Conservation (phyloP, 2,113 vertebrate genomes). For the Brachyhypopomus occidentalis region DNA sequence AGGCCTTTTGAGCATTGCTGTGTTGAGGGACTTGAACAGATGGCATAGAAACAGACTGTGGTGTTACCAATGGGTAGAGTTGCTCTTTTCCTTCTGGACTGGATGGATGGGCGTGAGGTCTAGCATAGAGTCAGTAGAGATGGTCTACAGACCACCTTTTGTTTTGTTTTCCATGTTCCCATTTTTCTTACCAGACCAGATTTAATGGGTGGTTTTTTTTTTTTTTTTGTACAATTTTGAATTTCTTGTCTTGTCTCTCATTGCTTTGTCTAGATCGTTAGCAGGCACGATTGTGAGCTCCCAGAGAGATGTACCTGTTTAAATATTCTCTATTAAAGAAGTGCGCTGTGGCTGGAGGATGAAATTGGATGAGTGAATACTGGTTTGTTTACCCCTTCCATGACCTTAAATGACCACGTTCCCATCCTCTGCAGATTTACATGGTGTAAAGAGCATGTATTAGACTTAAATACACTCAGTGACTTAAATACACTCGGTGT, state of each 20-base stretch:
- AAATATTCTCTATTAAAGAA: constrained; percentile 48
- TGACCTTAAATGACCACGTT: constrained; percentile 41
- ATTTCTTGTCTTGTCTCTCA: constrained; percentile 41
- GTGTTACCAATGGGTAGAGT: constrained; percentile 61
- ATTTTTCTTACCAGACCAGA: constrained; percentile 54
- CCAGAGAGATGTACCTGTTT: constrained; percentile 34
- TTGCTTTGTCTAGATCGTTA: constrained; percentile 29
- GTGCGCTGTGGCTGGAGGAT: constrained; percentile 17
- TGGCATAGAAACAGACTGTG: constrained; percentile 55
- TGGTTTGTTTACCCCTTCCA: constrained; percentile 24
- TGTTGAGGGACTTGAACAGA: constrained; percentile 62
- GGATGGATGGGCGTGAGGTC: constrained; percentile 35
- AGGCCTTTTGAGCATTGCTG: constrained; percentile 60
- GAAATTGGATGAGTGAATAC: constrained; percentile 17
- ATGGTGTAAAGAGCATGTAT: constrained; percentile 53
- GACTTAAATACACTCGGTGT: constrained; percentile 47
- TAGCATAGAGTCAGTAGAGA: constrained; percentile 25
- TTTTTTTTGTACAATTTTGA: constrained; percentile 52
- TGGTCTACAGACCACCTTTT: constrained; percentile 48
- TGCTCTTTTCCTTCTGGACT: constrained; percentile 53
- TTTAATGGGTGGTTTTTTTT: constrained; percentile 27
- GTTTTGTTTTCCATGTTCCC: constrained; percentile 38
- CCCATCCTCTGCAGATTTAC: constrained; percentile 46
- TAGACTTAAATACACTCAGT: constrained; percentile 46
- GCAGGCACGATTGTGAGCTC: constrained; percentile 4